Percentiles rank a stretch among this genome's conserved stretches.
Conservation (phyloP, 2,113 vertebrate species). For the Esox niger region DNA sequence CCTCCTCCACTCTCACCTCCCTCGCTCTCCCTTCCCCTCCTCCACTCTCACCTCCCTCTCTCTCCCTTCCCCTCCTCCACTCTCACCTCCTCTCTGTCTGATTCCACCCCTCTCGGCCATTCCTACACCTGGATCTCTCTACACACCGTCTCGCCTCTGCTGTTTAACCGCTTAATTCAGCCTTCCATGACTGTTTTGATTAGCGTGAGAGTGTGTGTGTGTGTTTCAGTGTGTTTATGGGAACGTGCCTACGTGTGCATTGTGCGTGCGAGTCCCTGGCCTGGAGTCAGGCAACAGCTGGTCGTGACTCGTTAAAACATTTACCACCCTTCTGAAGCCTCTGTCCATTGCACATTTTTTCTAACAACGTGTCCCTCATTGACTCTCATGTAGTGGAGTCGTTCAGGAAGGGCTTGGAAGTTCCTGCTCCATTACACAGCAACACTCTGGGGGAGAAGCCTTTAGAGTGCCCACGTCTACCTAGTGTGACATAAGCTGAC, state of each 20-base stretch:
- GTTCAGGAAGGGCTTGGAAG: no score
- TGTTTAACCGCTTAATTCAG: background rate
- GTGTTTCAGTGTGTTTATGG: background rate
- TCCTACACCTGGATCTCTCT: no score
- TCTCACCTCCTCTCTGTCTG: background rate
- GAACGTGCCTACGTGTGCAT: background rate
- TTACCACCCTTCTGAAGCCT: background rate
- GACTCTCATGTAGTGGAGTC: no score
- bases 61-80: background rate
- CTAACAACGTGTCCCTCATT: no score
- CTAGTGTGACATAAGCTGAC: no score
- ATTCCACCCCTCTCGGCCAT: background rate
- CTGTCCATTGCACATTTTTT: background rate
- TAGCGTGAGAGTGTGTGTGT: slow-evolving; percentile 2
- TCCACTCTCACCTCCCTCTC: background rate
- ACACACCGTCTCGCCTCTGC: background rate
- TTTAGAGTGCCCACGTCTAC: no score
- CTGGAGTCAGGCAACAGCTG: slow-evolving; percentile 13
- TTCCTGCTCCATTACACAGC: no score
- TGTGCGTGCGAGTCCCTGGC: slow-evolving; percentile 8
- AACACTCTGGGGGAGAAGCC: no score
- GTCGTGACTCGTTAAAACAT: slow-evolving; percentile 6
- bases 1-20: background rate
- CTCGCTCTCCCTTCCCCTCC: background rate
- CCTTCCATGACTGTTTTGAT: slow-evolving; percentile 7